A percentile compares a stretch with the other conserved stretches of the same genome.
Conservation (phyloP, 1,140 invertebrate genomes). For the Diorhabda carinulata region DNA sequence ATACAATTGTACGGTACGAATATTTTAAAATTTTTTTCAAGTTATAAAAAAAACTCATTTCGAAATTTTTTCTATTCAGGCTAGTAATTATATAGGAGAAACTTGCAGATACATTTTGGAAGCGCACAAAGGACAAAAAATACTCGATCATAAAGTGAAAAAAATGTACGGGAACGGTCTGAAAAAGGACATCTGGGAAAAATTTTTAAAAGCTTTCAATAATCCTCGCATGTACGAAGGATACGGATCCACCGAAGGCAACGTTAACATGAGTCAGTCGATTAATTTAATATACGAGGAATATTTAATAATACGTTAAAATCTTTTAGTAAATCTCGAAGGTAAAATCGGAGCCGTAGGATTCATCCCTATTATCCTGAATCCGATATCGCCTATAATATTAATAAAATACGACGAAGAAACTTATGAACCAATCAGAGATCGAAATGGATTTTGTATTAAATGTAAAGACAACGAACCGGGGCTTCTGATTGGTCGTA, state of each 20-base stretch:
- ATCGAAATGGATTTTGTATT: conserved; percentile 71
- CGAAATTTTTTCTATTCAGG: conserved; percentile 50
- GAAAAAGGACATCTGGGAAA: conserved; percentile 85
- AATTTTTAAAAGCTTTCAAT: conserved; percentile 80
- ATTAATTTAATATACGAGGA: too few species aligned
- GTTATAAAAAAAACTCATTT: neutral
- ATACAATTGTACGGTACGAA: conserved; percentile 81
- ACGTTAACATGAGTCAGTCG: conserved; percentile 72
- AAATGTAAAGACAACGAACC: conserved; percentile 70
- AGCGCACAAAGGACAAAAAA: conserved; percentile 67
- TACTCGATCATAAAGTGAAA: conserved; percentile 67
- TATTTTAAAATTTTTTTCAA: conserved; percentile 17
- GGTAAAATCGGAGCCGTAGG: conserved; percentile 87
- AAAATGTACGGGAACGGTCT: conserved; percentile 95
- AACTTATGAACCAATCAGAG: conserved; percentile 68
- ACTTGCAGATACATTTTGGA: conserved; percentile 91
- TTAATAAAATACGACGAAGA: conserved; percentile 77
- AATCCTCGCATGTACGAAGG: conserved; percentile 82
- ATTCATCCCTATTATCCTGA: conserved; percentile 72
- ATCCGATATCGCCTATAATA: conserved; percentile 60
- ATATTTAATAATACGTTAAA: neutral
- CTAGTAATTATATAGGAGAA: conserved; percentile 95
- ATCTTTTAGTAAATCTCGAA: conserved; percentile 84
- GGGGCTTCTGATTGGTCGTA: conserved; percentile 71
- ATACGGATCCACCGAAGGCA: conserved; percentile 95